Evolutionary conservation across 2,888 invertebrate genomes (phyloP).

Genomic region (Bombyx huttoni): DNA sequence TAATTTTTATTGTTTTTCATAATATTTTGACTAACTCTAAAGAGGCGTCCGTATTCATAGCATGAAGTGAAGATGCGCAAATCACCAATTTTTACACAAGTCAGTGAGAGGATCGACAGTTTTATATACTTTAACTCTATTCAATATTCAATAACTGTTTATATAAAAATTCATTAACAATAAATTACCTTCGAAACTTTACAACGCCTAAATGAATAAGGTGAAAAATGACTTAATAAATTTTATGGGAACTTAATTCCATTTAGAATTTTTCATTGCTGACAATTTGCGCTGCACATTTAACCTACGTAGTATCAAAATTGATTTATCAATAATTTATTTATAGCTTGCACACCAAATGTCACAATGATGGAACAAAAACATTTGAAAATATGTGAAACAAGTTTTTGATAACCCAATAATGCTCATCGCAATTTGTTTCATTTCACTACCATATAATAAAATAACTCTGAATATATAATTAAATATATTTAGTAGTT

Average conservation of each 20-base stretch:
- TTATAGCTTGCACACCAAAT: slow-evolving; percentile 20
- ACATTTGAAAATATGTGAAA: slow-evolving; percentile 72
- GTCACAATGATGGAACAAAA: slow-evolving; percentile 26
- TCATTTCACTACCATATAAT: slow-evolving; percentile 6
- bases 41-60: slow-evolving; percentile 67
- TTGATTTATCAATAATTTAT: slow-evolving; percentile 22
- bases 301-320: slow-evolving; percentile 19
- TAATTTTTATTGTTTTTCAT: slow-evolving; percentile 57
- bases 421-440: slow-evolving; percentile 57
- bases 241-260: slow-evolving; percentile 69
- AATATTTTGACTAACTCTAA: slow-evolving; percentile 65
- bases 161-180: slow-evolving; percentile 36
- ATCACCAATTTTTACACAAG: slow-evolving; percentile 60
- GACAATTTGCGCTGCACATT: slow-evolving; percentile 29
- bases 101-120: slow-evolving; percentile 48
- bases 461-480: slow-evolving; percentile 2
- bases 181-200: slow-evolving; percentile 41
- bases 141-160: slow-evolving; percentile 47
- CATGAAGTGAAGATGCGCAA: slow-evolving; percentile 62
- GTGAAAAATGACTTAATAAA: slow-evolving; percentile 21
- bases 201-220: slow-evolving; percentile 46
- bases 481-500: slow-evolving; percentile 15
- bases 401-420: slow-evolving; percentile 39
- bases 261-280: slow-evolving; percentile 47
- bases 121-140: slow-evolving; percentile 43